A percentile compares a stretch with the other conserved stretches of the same genome.
Evolutionary conservation across 2,797 vertebrate species (phyloP).

Genomic region (Helostoma temminkii): DNA sequence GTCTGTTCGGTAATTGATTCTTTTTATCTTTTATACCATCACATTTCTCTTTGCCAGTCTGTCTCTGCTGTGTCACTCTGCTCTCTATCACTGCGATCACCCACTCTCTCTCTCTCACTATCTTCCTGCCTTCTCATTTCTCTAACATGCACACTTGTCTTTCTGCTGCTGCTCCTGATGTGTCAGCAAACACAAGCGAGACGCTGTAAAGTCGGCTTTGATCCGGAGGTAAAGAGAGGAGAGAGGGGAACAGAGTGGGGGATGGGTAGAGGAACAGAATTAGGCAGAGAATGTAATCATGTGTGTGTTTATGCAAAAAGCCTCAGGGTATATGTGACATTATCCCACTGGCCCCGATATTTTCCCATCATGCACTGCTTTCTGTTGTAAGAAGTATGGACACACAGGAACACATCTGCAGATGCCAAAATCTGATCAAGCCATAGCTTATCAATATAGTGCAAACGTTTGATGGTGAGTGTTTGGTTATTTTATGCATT

Average conservation of each 20-base stretch:
- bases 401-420: neutral
- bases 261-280: slow-evolving; percentile 22
- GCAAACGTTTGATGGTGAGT: neutral
- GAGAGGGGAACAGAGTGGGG: neutral
- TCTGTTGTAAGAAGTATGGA: slow-evolving; percentile 23
- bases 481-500: neutral
- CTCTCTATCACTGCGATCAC: slow-evolving; percentile 21
- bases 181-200: slow-evolving; percentile 66
- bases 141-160: slow-evolving; percentile 56
- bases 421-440: neutral
- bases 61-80: slow-evolving; percentile 14
- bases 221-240: slow-evolving; percentile 18
- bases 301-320: slow-evolving; percentile 50
- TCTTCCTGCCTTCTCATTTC: slow-evolving; percentile 35
- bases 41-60: slow-evolving; percentile 20
- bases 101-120: slow-evolving; percentile 23
- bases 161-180: slow-evolving; percentile 51
- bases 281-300: slow-evolving; percentile 19
- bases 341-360: slow-evolving; percentile 48
- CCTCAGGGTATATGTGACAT: slow-evolving; percentile 61
- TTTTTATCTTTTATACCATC: slow-evolving; percentile 44
- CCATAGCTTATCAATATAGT: neutral
- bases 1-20: slow-evolving; percentile 25
- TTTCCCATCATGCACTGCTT: slow-evolving; percentile 46
- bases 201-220: slow-evolving; percentile 49